Evolutionary conservation across 2,888 invertebrate genomes (phyloP).

Genomic region (Ophion slaviceki): DNA sequence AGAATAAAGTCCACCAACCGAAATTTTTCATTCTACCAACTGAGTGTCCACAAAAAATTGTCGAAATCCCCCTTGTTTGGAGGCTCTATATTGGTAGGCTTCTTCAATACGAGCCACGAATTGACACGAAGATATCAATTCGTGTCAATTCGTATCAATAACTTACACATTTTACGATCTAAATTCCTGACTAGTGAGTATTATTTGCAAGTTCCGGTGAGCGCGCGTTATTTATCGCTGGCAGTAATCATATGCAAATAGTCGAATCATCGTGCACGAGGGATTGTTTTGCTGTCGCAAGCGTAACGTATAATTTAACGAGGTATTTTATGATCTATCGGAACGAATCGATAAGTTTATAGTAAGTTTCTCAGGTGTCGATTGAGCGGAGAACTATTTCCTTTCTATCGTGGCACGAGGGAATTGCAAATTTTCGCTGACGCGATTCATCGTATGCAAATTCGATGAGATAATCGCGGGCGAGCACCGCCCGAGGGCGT

Average conservation of each 20-base stretch:
- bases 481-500: slow-evolving; percentile 13
- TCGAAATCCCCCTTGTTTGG: too few species aligned
- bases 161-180: too few species aligned
- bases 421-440: slow-evolving; percentile 39
- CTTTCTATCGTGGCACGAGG: slow-evolving; percentile 42
- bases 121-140: too few species aligned
- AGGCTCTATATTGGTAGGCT: too few species aligned
- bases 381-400: slow-evolving; percentile 30
- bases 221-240: not conserved
- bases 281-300: not conserved
- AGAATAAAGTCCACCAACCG: too few species aligned
- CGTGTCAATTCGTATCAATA: too few species aligned
- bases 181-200: not conserved
- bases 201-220: not conserved
- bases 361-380: slow-evolving; percentile 7
- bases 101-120: too few species aligned
- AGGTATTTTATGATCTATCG: slow-evolving; percentile 29
- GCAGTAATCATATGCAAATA: not conserved
- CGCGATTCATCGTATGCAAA: slow-evolving; percentile 43
- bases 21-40: too few species aligned
- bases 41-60: too few species aligned
- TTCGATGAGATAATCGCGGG: slow-evolving; percentile 42
- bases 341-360: slow-evolving; percentile 43
- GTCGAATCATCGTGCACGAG: not conserved
- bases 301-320: slow-evolving; percentile 11